phyloP scores from a whole-genome alignment of 2,888 invertebrate genomes.

The Zele albiditarsus region DNA sequence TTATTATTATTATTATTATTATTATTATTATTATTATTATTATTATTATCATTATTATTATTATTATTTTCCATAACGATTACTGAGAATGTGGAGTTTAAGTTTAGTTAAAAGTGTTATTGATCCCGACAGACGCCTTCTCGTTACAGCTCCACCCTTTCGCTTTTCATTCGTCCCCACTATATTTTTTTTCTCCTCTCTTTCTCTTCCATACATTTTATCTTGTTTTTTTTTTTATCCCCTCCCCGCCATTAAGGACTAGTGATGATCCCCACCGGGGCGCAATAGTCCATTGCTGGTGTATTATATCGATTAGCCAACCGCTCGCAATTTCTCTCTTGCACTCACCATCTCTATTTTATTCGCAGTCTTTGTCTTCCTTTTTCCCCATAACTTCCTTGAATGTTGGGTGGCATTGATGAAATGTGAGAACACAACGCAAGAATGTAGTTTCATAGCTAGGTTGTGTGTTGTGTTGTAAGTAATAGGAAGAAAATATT shows the following conservation, averaged over 20 bases:
- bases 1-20: background rate
- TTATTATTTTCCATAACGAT: background rate
- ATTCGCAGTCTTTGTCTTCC: background rate
- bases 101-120: slow-evolving; percentile 30
- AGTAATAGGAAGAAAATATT: background rate
- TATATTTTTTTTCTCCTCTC: slow-evolving; percentile 14
- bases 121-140: slow-evolving; percentile 38
- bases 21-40: background rate
- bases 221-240: background rate
- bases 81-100: background rate
- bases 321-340: background rate
- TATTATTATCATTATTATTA: background rate
- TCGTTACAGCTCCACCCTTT: slow-evolving; percentile 41
- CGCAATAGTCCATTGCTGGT: slow-evolving; percentile 1
- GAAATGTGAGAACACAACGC: slow-evolving; percentile 5
- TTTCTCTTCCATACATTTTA: background rate
- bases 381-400: background rate
- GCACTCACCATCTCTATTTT: background rate
- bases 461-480: background rate
- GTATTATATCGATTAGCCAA: slow-evolving; percentile 17
- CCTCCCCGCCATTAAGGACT: background rate
- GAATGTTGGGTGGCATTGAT: background rate
- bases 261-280: background rate
- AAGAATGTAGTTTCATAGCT: slow-evolving; percentile 8
- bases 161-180: slow-evolving; percentile 38